Percentiles rank a stretch among this genome's conserved stretches.
Conservation (phyloP, 2,888 invertebrate genomes). For the Clusia tigrina region DNA sequence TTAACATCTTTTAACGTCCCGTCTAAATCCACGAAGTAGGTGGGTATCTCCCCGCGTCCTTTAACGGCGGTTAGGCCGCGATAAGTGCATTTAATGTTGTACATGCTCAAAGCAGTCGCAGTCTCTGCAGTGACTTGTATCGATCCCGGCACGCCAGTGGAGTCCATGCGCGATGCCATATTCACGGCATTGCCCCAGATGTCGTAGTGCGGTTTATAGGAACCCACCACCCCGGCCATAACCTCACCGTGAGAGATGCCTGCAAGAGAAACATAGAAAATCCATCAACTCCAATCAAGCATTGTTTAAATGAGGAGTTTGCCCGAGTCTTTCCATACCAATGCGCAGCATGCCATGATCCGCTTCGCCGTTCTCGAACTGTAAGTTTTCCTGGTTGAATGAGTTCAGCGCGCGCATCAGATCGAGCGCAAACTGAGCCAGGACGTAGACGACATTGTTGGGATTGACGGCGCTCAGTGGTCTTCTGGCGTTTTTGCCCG, state of each 20-base stretch:
- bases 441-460: constrained; percentile 66
- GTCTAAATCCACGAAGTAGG: constrained; percentile 74
- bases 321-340: constrained; percentile 38
- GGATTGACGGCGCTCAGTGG: constrained; percentile 53
- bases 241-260: constrained; percentile 91
- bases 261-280: constrained; percentile 44
- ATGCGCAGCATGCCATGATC: constrained; percentile 60
- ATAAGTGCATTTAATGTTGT: constrained; percentile 72
- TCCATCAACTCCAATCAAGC: neutral
- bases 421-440: constrained; percentile 78
- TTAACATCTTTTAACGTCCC: constrained; percentile 68
- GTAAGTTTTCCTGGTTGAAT: constrained; percentile 70
- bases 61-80: constrained; percentile 77
- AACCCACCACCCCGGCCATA: constrained; percentile 90
- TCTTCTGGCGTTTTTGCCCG: constrained; percentile 40
- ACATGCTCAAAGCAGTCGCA: constrained; percentile 62
- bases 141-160: constrained; percentile 86
- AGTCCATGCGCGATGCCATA: constrained; percentile 93
- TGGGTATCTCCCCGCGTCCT: constrained; percentile 70
- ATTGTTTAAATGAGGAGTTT: neutral
- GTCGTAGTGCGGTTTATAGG: constrained; percentile 93
- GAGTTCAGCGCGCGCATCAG: constrained; percentile 73
- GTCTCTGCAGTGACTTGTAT: constrained; percentile 77
- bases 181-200: constrained; percentile 93
- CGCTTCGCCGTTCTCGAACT: constrained; percentile 61